Conservation (phyloP, 2,113 vertebrate genomes). For the Limnothrissa miodon region DNA sequence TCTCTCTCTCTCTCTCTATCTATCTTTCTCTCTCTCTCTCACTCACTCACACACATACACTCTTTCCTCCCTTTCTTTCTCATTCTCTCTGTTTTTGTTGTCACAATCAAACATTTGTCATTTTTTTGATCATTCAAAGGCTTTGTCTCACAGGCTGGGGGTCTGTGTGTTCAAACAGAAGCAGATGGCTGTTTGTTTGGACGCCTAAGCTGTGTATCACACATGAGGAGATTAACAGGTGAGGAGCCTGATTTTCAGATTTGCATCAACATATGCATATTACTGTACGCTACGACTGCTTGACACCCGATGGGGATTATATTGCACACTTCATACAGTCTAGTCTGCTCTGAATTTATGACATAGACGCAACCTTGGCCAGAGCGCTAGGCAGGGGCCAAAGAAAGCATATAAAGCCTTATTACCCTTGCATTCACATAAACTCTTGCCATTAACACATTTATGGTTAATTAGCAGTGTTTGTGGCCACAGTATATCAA, state of each 20-base stretch:
- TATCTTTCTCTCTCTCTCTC: background rate
- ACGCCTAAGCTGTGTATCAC: background rate
- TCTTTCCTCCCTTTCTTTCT: slow-evolving; percentile 37
- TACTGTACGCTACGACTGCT: background rate
- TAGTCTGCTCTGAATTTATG: background rate
- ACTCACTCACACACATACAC: background rate
- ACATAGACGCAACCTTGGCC: slow-evolving; percentile 1
- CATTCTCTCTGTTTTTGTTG: background rate
- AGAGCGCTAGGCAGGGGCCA: no score
- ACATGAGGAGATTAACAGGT: slow-evolving; percentile 9
- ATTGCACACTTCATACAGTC: background rate
- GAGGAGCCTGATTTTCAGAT: background rate
- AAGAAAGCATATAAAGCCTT: no score
- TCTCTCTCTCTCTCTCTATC: background rate
- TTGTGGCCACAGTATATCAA: background rate
- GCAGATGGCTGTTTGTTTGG: slow-evolving; percentile 6
- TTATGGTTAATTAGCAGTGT: slow-evolving; percentile 13
- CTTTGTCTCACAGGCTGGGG: slow-evolving; percentile 54
- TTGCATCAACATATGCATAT: background rate
- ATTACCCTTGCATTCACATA: background rate
- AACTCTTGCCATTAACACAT: slow-evolving; percentile 7
- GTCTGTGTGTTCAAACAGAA: background rate
- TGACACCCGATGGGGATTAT: background rate
- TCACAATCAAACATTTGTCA: background rate
- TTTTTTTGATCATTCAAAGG: slow-evolving; percentile 70